Conservation (phyloP, 2,797 vertebrate genomes). For the Steatocranus sp. region DNA sequence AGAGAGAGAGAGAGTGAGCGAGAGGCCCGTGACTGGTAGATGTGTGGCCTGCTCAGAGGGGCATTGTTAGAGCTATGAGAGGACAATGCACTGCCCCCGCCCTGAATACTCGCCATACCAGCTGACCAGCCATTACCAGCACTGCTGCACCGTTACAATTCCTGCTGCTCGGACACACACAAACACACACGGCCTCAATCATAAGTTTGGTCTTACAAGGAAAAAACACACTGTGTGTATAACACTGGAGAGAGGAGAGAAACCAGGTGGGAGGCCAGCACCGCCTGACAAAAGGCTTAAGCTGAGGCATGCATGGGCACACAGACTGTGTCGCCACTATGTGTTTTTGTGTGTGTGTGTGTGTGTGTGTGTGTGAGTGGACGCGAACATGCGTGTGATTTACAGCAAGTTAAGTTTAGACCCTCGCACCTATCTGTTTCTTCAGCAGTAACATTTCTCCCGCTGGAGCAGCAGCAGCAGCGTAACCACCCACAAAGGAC, state of each 20-base stretch:
- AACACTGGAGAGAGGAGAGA: conserved; percentile 27
- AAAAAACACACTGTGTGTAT: conserved; percentile 11
- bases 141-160: conserved; percentile 61
- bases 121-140: conserved; percentile 79
- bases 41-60: conserved; percentile 72
- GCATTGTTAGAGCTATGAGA: conserved; percentile 76
- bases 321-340: conserved; percentile 18
- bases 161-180: conserved; percentile 39
- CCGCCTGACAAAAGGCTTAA: conserved; percentile 51
- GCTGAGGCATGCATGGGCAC: conserved; percentile 45
- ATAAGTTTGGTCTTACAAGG: conserved; percentile 45
- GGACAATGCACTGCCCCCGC: conserved; percentile 78
- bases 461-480: background rate
- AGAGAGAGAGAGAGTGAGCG: conserved; percentile 1
- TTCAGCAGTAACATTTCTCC: conserved; percentile 31
- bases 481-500: conserved; percentile 38
- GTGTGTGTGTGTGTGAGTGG: background rate
- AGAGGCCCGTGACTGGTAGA: conserved; percentile 74
- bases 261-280: conserved; percentile 50
- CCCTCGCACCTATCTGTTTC: conserved; percentile 58
- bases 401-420: conserved; percentile 67
- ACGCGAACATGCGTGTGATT: conserved; percentile 25
- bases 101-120: conserved; percentile 80
- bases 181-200: conserved; percentile 8
- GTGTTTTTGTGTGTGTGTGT: conserved; percentile 6